A percentile compares a stretch with the other conserved stretches of the same genome.
These are phyloP conservation scores for Aspidapion aeneum DNA, from an alignment of 2,888 invertebrate genomes.

Conservation along the genomic window DNA sequence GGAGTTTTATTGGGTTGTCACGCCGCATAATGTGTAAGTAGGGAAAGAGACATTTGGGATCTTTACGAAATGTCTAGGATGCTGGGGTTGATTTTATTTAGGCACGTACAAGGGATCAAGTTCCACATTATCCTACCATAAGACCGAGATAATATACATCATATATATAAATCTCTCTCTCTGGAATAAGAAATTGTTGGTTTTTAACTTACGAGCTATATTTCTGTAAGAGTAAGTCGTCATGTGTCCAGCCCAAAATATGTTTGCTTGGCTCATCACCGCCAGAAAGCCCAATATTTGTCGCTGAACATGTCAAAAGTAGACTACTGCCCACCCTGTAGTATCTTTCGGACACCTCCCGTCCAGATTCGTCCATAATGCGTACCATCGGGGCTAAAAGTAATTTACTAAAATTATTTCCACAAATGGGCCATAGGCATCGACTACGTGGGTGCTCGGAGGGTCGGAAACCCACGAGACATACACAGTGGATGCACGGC, in stretches of 20 bases:
- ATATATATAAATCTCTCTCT: no score
- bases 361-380: constrained; percentile 58
- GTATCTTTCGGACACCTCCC: constrained; percentile 54
- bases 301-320: constrained; percentile 51
- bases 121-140: constrained; percentile 54
- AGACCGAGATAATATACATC: constrained; percentile 52
- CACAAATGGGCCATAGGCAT: neutral
- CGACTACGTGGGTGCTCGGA: no score
- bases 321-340: constrained; percentile 57
- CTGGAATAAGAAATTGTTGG: no score
- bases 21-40: no score
- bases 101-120: constrained; percentile 15
- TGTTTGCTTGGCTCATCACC: constrained; percentile 23
- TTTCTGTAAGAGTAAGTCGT: constrained; percentile 50
- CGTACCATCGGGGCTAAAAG: constrained; percentile 56
- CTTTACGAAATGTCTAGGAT: no score
- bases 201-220: constrained; percentile 53
- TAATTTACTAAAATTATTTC: neutral
- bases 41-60: no score
- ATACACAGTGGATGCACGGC: no score
- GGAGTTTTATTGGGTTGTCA: no score
- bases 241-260: constrained; percentile 52
- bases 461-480: no score
- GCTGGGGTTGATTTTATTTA: constrained; percentile 1
- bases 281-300: constrained; percentile 20